Conservation (phyloP, 2,113 vertebrate genomes). For the Leptocoma aspasia region DNA sequence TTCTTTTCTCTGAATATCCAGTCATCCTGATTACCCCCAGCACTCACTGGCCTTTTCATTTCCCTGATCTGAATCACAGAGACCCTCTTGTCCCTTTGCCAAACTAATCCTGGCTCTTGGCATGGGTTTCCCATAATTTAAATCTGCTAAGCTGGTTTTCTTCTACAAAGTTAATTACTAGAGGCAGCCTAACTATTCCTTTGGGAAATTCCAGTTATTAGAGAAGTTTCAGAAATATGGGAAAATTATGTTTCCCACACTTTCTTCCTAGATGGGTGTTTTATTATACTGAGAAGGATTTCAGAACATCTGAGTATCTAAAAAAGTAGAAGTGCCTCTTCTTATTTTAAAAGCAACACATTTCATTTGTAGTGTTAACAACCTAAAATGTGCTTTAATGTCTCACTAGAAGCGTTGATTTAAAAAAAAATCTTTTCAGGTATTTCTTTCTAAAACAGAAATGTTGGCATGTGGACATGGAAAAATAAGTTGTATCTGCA, state of each 20-base stretch:
- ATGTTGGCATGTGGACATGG: background rate
- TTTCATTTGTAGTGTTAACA: background rate
- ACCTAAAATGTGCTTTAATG: background rate
- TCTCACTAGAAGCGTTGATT: background rate
- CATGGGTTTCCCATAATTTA: background rate
- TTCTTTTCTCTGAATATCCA: background rate
- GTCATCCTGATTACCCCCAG: background rate
- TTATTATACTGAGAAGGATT: background rate
- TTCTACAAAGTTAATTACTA: constrained; percentile 26
- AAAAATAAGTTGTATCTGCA: background rate
- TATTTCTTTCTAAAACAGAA: background rate
- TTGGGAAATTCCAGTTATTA: constrained; percentile 22
- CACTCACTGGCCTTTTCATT: background rate
- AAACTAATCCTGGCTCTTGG: background rate
- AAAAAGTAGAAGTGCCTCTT: background rate
- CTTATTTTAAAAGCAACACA: background rate
- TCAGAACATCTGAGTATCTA: background rate
- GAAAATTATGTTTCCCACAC: constrained; percentile 26
- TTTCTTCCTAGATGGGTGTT: background rate
- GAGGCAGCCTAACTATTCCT: constrained; percentile 8
- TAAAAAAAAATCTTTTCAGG: background rate
- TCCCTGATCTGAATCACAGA: background rate
- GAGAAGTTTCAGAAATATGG: constrained; percentile 16
- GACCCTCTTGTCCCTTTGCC: constrained; percentile 17
- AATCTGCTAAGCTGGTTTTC: constrained; percentile 5